Base-by-base conservation (phyloP, 2,888 invertebrate genomes). In the Apantesis nais region DNA sequence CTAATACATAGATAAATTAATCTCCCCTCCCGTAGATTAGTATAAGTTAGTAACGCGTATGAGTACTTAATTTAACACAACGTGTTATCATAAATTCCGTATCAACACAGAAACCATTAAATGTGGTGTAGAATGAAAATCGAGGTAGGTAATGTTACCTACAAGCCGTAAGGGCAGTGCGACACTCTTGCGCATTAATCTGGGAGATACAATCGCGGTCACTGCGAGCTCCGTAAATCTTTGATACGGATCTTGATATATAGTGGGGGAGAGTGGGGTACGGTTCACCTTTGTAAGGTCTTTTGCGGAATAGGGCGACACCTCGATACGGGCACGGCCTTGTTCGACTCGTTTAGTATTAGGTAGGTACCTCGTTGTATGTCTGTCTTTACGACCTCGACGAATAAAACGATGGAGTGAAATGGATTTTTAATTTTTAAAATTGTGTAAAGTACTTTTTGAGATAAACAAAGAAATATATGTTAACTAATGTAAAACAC, bases 241-340 rank as follows among this genome's bases (percentile, higher is more conserved):
- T 84, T 89, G 94, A 94, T 94, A 94, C 85, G 74, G 82, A 92
- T 93, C 93, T 92, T 90, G 91, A 90, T 91, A 88, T 91, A 90
- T 86, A 82, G 75, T 16, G 60, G 75, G 79, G 77, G 73, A 77
- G 76, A 79, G 78, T 74, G 79, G 79, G 84, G 78, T 78, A 70
- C 76, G 80, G 78, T 83, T 83, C 79, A 85, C 86, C 83, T 86
- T 83, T 83, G 82, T 80, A 72, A 79, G 75, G 79, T 78, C 83
- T 80, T 82, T 83, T 80, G 78, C 81, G 72, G 81, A 82, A 78
- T 79, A 74, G 81, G 80, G 78, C 78, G 80, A 85, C 81, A 83
- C 82, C 81, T 83, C 80, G 82, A 84, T 85, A 84, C 81, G 82
- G 83, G 78, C 68, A 75, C 70, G 77, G 78, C 74, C 81, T 85